Evolutionary conservation across 1,140 invertebrate species (phyloP), one percentile per base, ranked within the genome.

Genomic region (Drosophila varians): DNA sequence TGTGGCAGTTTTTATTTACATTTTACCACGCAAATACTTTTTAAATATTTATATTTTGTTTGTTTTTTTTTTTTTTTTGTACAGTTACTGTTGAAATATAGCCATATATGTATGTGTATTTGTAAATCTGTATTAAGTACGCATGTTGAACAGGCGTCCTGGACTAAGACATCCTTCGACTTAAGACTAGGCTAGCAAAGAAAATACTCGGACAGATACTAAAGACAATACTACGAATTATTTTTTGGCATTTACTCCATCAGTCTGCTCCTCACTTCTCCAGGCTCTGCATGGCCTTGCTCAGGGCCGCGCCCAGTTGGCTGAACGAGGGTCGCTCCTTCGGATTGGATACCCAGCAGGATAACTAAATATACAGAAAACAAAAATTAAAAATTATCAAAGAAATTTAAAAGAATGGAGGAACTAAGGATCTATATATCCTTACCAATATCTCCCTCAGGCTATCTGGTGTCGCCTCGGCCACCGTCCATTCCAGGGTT

Each of bases 401-500:
- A 21, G 2, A 2, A 21, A 21, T 21, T 21, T 21, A 21, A 21
- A 21, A 2, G 21, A 21, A 2, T 2, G 21, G 21, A 21, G 21
- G 21, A 4, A 4, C 21, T 2, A 2, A 21, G 4, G 21, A 21
- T 21, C 21, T 21, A 31, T 31, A 3, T 31, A 4, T 9, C 0
- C 92, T 92, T 78, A 94, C 94, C 80, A 94, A 91, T 55, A 96
- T 88, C 26, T 93, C 92, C 36, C 93, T 93, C 2, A 97, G 90
- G 40, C 92, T 91, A 1, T 93, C 92, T 0, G 95, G 95, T 71
- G 95, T 94, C 0, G 93, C 91, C 28, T 93, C 92, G 45, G 95
- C 94, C 0, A 93, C 77, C 53, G 93, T 93, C 95, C 95, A 96
- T 47, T 93, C 91, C 9, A 96, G 90, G 0, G 93, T 92, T 31